Conservation (phyloP, 1,140 invertebrate species). For the Liolophura sinensis region DNA sequence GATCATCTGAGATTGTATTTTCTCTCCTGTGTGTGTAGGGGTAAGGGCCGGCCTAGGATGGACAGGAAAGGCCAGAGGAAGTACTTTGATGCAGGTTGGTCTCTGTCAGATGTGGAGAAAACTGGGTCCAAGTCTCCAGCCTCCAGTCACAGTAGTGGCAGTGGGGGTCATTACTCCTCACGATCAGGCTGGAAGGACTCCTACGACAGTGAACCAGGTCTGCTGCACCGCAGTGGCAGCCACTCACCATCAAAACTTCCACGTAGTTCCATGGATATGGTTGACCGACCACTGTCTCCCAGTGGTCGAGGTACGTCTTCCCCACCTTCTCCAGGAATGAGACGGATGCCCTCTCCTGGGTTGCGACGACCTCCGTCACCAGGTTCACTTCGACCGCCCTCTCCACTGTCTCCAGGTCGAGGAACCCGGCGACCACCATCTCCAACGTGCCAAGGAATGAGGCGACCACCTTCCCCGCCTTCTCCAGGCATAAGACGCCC, state of each 20-base stretch:
- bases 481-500: not conserved
- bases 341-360: not conserved
- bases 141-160: not conserved
- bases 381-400: not conserved
- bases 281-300: not conserved
- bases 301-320: conserved; percentile 1
- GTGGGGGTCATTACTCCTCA: not conserved
- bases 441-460: not conserved
- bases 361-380: not conserved
- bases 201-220: not conserved
- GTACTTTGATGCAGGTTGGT: not conserved
- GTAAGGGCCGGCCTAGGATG: not conserved
- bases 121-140: not conserved
- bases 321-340: not conserved
- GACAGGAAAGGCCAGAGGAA: not conserved
- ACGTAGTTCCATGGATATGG: not conserved
- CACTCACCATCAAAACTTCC: not conserved
- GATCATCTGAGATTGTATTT: too few species aligned
- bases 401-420: not conserved
- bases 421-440: not conserved
- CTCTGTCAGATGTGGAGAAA: conserved; percentile 1
- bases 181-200: not conserved
- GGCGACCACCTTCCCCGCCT: not conserved
- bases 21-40: not conserved
- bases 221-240: not conserved